These are phyloP conservation scores for Columba livia DNA, from an alignment of 2,113 vertebrate species.

Conservation along the genomic window DNA sequence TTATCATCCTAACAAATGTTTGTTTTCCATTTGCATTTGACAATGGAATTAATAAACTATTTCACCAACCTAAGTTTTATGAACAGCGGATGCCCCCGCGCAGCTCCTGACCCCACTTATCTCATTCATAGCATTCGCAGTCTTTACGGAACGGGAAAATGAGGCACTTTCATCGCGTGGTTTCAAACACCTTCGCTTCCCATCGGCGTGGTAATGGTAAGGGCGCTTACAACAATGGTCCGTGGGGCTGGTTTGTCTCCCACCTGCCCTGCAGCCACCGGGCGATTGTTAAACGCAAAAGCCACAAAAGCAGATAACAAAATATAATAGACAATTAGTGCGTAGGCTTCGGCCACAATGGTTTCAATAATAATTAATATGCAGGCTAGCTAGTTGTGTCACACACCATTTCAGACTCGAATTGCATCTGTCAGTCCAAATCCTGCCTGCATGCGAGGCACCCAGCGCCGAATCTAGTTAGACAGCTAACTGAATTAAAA, in stretches of 20 bases:
- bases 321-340: constrained; percentile 24
- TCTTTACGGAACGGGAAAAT: background rate
- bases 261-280: constrained; percentile 62
- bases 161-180: background rate
- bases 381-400: constrained; percentile 66
- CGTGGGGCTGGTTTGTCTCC: constrained; percentile 33
- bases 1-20: constrained; percentile 57
- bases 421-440: constrained; percentile 81
- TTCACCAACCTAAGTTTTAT: constrained; percentile 30
- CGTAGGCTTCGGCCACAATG: background rate
- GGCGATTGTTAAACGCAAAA: constrained; percentile 33
- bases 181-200: constrained; percentile 41
- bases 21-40: constrained; percentile 66
- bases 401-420: constrained; percentile 73
- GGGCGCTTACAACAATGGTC: constrained; percentile 52
- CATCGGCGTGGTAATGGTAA: constrained; percentile 9
- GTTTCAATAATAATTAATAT: constrained; percentile 69
- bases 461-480: constrained; percentile 76
- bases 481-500: constrained; percentile 83
- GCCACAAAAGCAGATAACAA: constrained; percentile 30
- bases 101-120: background rate
- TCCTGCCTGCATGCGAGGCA: constrained; percentile 58
- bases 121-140: background rate
- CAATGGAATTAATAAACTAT: constrained; percentile 58
- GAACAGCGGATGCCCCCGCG: background rate